phyloP scores from a whole-genome alignment of 2,888 invertebrate genomes.

The Zhuqinia jingwanae region DNA sequence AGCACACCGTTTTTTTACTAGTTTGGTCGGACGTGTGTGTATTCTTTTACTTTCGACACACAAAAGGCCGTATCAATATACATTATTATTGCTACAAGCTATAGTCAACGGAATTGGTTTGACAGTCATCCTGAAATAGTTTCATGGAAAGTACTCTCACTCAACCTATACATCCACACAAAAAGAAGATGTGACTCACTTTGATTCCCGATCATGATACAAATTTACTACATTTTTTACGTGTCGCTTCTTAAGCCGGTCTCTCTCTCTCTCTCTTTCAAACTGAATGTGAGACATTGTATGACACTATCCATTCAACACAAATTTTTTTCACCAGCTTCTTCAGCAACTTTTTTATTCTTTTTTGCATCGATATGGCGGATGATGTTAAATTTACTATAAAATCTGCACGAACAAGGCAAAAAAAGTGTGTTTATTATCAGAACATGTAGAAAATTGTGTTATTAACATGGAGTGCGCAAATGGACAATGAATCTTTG shows the following conservation, averaged over 20 bases:
- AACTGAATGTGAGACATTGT: neutral
- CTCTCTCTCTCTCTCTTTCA: neutral
- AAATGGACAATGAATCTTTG: neutral
- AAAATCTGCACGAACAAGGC: neutral
- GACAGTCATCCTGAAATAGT: conserved; percentile 31
- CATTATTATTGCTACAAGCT: neutral
- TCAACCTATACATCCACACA: neutral
- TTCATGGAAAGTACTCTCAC: conserved; percentile 18
- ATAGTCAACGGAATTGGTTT: neutral
- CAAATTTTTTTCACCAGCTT: neutral
- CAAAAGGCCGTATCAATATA: neutral
- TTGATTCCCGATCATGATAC: conserved; percentile 53
- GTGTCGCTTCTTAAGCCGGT: too few species aligned
- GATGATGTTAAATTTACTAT: neutral
- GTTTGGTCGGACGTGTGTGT: too few species aligned
- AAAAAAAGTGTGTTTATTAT: conserved; percentile 1
- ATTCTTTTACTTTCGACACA: too few species aligned
- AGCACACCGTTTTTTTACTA: too few species aligned
- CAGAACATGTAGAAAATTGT: conserved; percentile 37
- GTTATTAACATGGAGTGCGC: conserved; percentile 30
- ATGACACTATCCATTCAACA: neutral
- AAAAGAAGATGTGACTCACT: conserved; percentile 11
- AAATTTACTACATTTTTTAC: conserved; percentile 20
- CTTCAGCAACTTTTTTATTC: neutral
- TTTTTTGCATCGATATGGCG: neutral